A percentile compares a stretch with the other conserved stretches of the same genome.
phyloP scores from a whole-genome alignment of 2,888 invertebrate genomes.

The Monoplex corrugatus region DNA sequence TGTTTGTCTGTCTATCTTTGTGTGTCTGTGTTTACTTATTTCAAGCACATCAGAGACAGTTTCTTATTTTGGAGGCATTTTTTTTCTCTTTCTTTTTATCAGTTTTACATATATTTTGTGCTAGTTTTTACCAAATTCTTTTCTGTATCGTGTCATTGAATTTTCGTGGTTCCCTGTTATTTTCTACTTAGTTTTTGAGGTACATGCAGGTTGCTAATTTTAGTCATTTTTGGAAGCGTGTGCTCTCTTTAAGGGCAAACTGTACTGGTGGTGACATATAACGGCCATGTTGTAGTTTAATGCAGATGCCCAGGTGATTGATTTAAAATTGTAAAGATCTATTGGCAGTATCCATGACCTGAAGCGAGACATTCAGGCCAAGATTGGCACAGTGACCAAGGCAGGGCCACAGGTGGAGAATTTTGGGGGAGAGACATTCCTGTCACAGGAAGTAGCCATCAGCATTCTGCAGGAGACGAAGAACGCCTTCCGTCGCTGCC shows the following conservation, averaged over 20 bases:
- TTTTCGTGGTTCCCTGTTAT: too few species aligned
- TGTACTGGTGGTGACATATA: not conserved
- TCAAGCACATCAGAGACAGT: too few species aligned
- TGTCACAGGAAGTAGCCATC: constrained; percentile 96
- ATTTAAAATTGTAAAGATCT: not conserved
- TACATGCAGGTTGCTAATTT: not conserved
- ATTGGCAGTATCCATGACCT: constrained; percentile 91
- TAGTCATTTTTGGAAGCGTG: not conserved
- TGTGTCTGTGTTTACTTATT: too few species aligned
- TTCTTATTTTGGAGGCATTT: too few species aligned
- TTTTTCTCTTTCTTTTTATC: too few species aligned
- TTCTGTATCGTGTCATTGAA: too few species aligned
- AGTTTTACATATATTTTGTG: too few species aligned
- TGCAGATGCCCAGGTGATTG: not conserved
- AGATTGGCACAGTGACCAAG: constrained; percentile 91
- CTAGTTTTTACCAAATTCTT: too few species aligned
- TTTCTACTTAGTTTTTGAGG: not conserved
- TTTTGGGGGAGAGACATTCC: constrained; percentile 93
- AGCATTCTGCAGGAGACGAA: constrained; percentile 94
- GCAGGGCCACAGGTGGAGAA: constrained; percentile 89
- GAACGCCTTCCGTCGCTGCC: constrained; percentile 93
- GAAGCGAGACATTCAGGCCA: constrained; percentile 94
- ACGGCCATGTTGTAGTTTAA: too few species aligned
- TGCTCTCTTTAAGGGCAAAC: not conserved
- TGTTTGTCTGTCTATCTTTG: too few species aligned